Conservation (phyloP, 2,888 invertebrate genomes). For the Drosophila borealis region DNA sequence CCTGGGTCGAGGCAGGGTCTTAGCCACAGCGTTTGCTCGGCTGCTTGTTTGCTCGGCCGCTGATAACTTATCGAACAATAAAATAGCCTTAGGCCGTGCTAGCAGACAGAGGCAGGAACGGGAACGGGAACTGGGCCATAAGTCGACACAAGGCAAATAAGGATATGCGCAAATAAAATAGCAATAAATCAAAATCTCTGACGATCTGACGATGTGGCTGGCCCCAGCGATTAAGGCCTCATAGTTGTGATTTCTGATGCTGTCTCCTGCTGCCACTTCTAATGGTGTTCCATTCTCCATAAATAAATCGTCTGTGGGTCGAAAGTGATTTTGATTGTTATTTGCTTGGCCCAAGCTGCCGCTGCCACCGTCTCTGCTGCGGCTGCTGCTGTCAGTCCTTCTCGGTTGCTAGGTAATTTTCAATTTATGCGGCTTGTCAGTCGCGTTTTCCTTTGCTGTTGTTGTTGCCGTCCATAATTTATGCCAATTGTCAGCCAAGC, state of each 20-base stretch:
- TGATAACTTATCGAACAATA: constrained; percentile 81
- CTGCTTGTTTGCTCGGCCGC: constrained; percentile 60
- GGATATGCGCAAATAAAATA: constrained; percentile 80
- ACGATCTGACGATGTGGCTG: constrained; percentile 72
- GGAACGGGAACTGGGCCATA: constrained; percentile 27
- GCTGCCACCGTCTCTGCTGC: not conserved
- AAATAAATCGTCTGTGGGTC: constrained; percentile 74
- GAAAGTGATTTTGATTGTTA: constrained; percentile 79
- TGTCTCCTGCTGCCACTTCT: constrained; percentile 4
- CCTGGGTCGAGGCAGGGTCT: constrained; percentile 5
- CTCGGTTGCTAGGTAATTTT: constrained; percentile 36
- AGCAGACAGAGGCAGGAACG: constrained; percentile 33
- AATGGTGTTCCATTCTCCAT: constrained; percentile 26
- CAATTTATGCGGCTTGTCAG: constrained; percentile 39
- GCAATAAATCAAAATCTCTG: constrained; percentile 80
- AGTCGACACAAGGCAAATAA: constrained; percentile 72
- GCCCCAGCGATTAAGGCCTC: constrained; percentile 75
- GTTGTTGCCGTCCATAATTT: constrained; percentile 52
- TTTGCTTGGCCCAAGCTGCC: constrained; percentile 55
- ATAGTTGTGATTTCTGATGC: constrained; percentile 62
- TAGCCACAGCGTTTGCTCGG: constrained; percentile 46
- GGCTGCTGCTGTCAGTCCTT: constrained; percentile 2
- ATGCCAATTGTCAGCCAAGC: constrained; percentile 52
- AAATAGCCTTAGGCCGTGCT: constrained; percentile 70
- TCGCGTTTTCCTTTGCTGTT: constrained; percentile 3